Percentiles rank a stretch among this genome's conserved stretches.
Conservation (phyloP, 2,113 vertebrate genomes). For the Gopherus evgoodei region DNA sequence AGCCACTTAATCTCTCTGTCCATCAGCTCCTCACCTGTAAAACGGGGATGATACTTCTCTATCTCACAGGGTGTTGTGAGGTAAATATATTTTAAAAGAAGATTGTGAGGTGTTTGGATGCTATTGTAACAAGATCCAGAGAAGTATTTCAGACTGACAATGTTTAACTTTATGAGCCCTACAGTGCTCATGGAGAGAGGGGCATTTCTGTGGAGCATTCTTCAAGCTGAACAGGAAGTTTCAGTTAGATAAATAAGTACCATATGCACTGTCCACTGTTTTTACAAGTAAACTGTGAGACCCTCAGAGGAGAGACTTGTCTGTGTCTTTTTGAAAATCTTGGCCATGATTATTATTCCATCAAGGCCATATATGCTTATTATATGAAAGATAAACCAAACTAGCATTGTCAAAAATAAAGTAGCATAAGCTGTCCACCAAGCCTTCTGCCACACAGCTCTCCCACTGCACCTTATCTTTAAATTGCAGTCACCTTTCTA, state of each 20-base stretch:
- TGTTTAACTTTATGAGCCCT: background rate
- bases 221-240: background rate
- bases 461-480: background rate
- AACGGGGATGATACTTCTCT: background rate
- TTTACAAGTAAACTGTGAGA: background rate
- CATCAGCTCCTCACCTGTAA: background rate
- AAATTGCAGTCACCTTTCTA: background rate
- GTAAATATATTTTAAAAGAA: background rate
- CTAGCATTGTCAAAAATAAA: background rate
- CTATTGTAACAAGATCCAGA: background rate
- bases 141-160: background rate
- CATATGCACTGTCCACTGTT: background rate
- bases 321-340: accelerated
- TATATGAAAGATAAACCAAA: background rate
- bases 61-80: background rate
- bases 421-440: background rate
- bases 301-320: background rate
- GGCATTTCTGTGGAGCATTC: background rate
- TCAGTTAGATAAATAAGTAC: background rate
- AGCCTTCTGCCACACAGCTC: background rate
- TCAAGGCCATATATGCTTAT: background rate
- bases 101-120: background rate
- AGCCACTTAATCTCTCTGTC: background rate
- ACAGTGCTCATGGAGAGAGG: background rate
- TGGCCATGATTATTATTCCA: background rate